phyloP scores from a whole-genome alignment of 2,113 vertebrate species.

The Noctilio leporinus region DNA sequence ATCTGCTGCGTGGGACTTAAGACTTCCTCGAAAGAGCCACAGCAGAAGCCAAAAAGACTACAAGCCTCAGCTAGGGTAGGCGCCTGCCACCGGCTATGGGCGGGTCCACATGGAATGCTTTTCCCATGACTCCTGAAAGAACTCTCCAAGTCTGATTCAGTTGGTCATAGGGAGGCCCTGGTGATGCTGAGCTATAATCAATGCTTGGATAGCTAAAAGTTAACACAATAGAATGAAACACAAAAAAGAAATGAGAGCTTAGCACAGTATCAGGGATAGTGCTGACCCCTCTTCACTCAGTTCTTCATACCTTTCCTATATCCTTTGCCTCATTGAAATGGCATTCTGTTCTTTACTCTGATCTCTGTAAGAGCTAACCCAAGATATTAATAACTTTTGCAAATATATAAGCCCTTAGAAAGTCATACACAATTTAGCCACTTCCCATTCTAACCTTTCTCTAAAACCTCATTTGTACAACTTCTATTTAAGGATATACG shows the following conservation, averaged over 20 bases:
- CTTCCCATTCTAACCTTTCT: slow-evolving; percentile 1
- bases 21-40: slow-evolving; percentile 16
- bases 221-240: background rate
- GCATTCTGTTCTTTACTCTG: background rate
- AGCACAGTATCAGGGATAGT: background rate
- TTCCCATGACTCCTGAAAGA: background rate
- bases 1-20: background rate
- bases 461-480: slow-evolving; percentile 17
- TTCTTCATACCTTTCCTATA: background rate
- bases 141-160: background rate
- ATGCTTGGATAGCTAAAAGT: background rate
- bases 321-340: background rate
- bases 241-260: background rate
- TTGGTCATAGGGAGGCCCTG: too few species aligned
- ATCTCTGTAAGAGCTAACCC: background rate
- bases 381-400: background rate
- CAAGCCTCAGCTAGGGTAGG: background rate
- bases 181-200: too few species aligned
- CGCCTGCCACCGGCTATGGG: background rate
- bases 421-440: background rate
- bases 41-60: background rate
- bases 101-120: background rate
- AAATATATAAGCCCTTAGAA: background rate
- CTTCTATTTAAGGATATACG: background rate
- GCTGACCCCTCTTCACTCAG: background rate